Evolutionary conservation across 2,888 invertebrate genomes (phyloP), one percentile per base, ranked within the genome.

Genomic region (Hipparchia semele): DNA sequence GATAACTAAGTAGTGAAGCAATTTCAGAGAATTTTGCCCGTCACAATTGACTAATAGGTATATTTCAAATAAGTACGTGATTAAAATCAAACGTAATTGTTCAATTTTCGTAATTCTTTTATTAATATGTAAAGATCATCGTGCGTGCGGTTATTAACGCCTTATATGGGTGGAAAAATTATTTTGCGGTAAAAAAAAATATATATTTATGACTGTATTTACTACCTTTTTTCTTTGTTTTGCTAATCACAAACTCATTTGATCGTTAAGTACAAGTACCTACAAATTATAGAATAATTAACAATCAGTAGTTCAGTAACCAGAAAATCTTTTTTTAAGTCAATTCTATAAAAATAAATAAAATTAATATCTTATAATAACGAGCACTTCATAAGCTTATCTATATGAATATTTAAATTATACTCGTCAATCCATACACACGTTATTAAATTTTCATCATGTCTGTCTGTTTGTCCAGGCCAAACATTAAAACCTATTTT

Each of bases 41-140:
- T 23, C 23, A 23, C 23, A 23, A 23, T 23, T 23, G 23, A 23
- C 23, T 23, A 23, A 23, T 23, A 23, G 23, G 23, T 23, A 23
- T 23, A 23, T 23, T 23, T 23, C 23, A 23, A 23, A 23, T 23
- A n/a, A n/a, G n/a, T n/a, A 23, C 58, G 13, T 6, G 23, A 2
- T 23, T 33, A 65, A 53, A 53, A 53, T 10, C 33, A 10, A 39
- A 39, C 39, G 39, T 39, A 39, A 39, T 39, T 4, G 2, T 39
- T 39, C 5, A 51, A 12, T 58, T 23, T 58, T 58, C 8, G 23
- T 23, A 33, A n/a, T 13, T 8, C 1, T 61, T 61, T 53, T 2
- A 69, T 69, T 60, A 69, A 39, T 69, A 69, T 69, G 69, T 69
- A 61, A 61, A 58, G 49, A 61, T 60, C 69, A 61, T 69, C 53